phyloP scores from a whole-genome alignment of 1,140 invertebrate genomes.

The Notospermus geniculatus region DNA sequence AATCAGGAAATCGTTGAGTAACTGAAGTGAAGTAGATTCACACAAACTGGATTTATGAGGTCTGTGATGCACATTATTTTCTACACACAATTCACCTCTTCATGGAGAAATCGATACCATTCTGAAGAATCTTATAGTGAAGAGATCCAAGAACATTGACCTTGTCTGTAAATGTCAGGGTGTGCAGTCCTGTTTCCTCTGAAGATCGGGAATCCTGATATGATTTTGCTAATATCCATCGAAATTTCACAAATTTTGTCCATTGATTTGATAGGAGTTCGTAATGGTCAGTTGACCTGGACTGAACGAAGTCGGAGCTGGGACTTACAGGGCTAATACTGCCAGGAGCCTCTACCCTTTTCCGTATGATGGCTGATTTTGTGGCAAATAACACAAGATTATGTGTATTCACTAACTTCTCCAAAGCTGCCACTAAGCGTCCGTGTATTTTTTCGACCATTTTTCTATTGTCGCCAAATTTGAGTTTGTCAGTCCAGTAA shows the following conservation, averaged over 20 bases:
- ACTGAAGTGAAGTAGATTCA: too few species aligned
- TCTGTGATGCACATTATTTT: too few species aligned
- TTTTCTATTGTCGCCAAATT: conserved; percentile 27
- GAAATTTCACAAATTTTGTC: conserved; percentile 33
- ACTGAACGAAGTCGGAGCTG: neutral
- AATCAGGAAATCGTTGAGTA: too few species aligned
- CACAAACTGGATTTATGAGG: too few species aligned
- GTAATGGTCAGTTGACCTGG: conserved; percentile 18
- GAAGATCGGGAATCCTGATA: too few species aligned
- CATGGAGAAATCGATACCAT: too few species aligned
- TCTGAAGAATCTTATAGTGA: too few species aligned
- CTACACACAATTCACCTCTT: too few species aligned
- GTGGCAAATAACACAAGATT: conserved; percentile 34
- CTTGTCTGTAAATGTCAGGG: too few species aligned
- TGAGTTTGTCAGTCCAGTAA: conserved; percentile 59
- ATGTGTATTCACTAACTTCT: conserved; percentile 33
- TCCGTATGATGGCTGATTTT: conserved; percentile 32
- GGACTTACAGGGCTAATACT: neutral
- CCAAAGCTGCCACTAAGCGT: conserved; percentile 25
- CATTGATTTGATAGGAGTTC: conserved; percentile 39
- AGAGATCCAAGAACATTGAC: too few species aligned
- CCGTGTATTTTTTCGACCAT: conserved; percentile 30
- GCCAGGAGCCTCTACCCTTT: conserved; percentile 15
- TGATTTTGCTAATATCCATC: conserved; percentile 7
- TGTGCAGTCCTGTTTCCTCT: too few species aligned